Evolutionary conservation across 2,113 vertebrate genomes (phyloP), one percentile per base, ranked within the genome.

Genomic region (Dryoscopus gambensis): DNA sequence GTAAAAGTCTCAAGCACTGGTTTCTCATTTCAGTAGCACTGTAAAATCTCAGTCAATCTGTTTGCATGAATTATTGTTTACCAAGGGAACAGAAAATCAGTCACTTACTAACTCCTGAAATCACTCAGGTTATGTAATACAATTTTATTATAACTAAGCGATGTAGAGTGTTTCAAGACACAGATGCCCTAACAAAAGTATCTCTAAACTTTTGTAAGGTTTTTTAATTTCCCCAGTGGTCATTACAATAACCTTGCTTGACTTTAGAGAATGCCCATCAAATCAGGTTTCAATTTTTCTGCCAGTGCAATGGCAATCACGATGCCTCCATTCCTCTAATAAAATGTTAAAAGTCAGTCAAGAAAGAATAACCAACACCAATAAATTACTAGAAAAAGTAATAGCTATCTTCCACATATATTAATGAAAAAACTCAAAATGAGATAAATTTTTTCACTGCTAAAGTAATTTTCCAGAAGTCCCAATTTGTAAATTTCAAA

Each of bases 21-120:
- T 94, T 94, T 84, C 39, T 31, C 39, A 56, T 55, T 93, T 84
- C 85, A 67, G 56, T 74, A 94, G 64, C 79, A 80, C 15, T 44
- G 63, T 59, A 60, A 95, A 87, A 75, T 77, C 78, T 86, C 55
- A 85, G 53, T 85, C 67, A 94, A 74, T 90, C 47, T 92, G 44
- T 69, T 94, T 87, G 46, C 56, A 94, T 81, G 69, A 89, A 88
- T 95, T 97, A 87, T 71, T 88, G n/a, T 63, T 93, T 93, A 92
- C 25, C 83, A 82, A 68, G 88, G 76, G 90, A 94, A 87, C 44
- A 86, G 56, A 94, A 95, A 93, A 90, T 86, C 91, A 82, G 31
- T 73, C 82, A 87, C 53, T 93, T 83, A 69, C 18, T 78, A 85
- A 91, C 82, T 96, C 44, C 52, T 94, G 71, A 91, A 94, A 85